Evolutionary conservation across 2,797 vertebrate species (phyloP), one percentile per base, ranked within the genome.

Genomic region (Pantherophis alleghaniensis): DNA sequence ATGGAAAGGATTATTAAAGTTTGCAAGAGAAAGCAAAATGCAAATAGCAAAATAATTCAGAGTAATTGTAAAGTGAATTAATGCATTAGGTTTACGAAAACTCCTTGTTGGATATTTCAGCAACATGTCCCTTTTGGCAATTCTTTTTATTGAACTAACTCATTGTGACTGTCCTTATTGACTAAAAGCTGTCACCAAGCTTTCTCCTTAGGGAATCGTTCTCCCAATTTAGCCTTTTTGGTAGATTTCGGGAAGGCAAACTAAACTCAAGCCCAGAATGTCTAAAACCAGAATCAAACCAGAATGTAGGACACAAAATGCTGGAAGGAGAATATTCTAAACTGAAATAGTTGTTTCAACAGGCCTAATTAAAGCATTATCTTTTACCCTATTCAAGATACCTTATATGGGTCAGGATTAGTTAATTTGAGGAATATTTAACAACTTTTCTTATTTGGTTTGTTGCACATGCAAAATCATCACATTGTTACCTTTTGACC

Each of bases 71-170:
- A 59, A 87, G 26, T 42, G 47, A 37, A 47, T 51, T 26, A 69
- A 7, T 79, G 47, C 88, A 90, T 69, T 59, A 91, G 14, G 28
- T 42, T 60, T 92, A 20, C 24, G 53, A 74, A 90, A 93, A 89
- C 13, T 87, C 12, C 13, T 88, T 91, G 20, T 28, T 26, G 13
- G 51, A 28, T 13, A 57, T 16, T 74, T 61, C 91, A 56, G 1
- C 79, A 32, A n/a, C 47, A 66, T 86, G 10, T 87, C 59, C 18
- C n/a, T 93, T 11, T 89, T 22, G 69, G 28, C 22, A 95, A 92
- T 89, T 87, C 32, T 63, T 94, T 93, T 94, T 26, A 57, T 87
- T 94, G 57, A 51, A 69, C 26, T 59, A 32, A 79, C 47, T 24
- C 20, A 7, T 20, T 69, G 20, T 37, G 32, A 13, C 26, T 66